Evolutionary conservation across 2,113 vertebrate species (phyloP).

Genomic region (Oreotrochilus melanogaster): DNA sequence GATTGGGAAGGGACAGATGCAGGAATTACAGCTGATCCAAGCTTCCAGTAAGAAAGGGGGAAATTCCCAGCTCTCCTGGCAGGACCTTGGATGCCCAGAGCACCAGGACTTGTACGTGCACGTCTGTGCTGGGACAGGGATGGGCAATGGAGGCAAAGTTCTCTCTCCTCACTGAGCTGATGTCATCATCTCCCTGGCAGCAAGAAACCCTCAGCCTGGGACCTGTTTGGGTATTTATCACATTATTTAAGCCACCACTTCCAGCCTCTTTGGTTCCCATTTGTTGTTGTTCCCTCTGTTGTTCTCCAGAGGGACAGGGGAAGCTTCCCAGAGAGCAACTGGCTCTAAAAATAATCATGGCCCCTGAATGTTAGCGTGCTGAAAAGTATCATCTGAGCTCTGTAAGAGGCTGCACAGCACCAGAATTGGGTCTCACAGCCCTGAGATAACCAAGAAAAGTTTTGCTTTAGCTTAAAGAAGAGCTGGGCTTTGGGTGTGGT

Average conservation of each 20-base stretch:
- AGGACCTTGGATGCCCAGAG: neutral
- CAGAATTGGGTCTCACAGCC: neutral
- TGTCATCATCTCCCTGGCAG: neutral
- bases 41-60: neutral
- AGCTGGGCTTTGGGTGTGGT: neutral
- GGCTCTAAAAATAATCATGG: neutral
- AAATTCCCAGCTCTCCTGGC: neutral
- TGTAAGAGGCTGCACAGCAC: neutral
- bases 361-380: neutral
- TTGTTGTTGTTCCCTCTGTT: no score
- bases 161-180: neutral
- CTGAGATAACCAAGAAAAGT: rapidly evolving
- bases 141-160: neutral
- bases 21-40: neutral
- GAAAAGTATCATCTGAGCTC: neutral
- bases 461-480: neutral
- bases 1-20: neutral
- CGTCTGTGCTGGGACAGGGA: neutral
- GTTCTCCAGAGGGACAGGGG: neutral
- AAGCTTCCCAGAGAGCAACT: neutral
- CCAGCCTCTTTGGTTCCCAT: neutral
- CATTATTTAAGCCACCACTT: neutral
- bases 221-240: neutral
- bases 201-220: neutral
- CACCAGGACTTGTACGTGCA: neutral